A percentile compares a stretch with the other conserved stretches of the same genome.
Conservation (phyloP, 2,797 vertebrate genomes). For the Etheostoma nigrum region DNA sequence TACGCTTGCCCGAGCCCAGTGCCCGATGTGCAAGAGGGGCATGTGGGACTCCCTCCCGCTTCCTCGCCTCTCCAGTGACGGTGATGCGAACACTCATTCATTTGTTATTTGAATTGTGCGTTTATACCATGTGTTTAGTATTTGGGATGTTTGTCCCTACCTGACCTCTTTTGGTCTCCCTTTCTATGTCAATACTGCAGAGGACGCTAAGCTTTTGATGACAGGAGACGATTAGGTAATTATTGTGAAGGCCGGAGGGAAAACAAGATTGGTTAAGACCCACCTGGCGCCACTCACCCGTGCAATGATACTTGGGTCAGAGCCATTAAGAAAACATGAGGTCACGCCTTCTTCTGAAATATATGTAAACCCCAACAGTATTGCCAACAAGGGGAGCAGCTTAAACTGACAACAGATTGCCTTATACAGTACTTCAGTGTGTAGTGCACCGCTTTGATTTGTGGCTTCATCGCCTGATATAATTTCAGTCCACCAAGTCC, state of each 20-base stretch:
- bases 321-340: constrained; percentile 58
- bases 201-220: constrained; percentile 13
- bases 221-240: constrained; percentile 21
- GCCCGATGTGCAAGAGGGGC: constrained; percentile 60
- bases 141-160: constrained; percentile 15
- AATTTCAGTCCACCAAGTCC: constrained; percentile 28
- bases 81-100: constrained; percentile 37
- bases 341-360: constrained; percentile 41
- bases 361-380: constrained; percentile 36
- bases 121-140: constrained; percentile 36
- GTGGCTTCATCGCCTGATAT: constrained; percentile 16
- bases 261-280: constrained; percentile 26
- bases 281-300: constrained; percentile 41
- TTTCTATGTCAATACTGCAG: not conserved
- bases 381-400: constrained; percentile 6
- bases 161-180: constrained; percentile 32
- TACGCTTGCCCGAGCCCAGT: constrained; percentile 57
- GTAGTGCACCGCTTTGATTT: constrained; percentile 42
- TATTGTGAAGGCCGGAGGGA: constrained; percentile 24
- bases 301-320: constrained; percentile 45
- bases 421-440: constrained; percentile 19
- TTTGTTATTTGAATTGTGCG: constrained; percentile 46
- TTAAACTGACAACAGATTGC: constrained; percentile 20
- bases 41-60: constrained; percentile 51
- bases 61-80: constrained; percentile 6